These are phyloP conservation scores for Podabrus alpinus DNA, from an alignment of 2,888 invertebrate species.

Conservation along the genomic window DNA sequence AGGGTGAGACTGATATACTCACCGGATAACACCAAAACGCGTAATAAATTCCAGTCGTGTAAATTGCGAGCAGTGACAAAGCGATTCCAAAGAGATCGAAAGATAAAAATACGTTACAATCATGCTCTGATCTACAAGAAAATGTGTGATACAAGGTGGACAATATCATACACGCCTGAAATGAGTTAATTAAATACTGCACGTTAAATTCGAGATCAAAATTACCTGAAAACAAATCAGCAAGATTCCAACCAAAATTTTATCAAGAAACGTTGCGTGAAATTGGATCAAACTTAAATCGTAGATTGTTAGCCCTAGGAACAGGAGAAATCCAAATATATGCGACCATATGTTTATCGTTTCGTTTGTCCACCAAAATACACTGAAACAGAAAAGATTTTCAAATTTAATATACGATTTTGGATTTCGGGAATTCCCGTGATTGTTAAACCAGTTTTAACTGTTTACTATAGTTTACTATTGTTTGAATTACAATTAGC, in stretches of 20 bases:
- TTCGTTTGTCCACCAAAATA: conserved; percentile 97
- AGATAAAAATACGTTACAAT: conserved; percentile 83
- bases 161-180: conserved; percentile 88
- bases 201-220: background rate
- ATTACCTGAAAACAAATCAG: conserved; percentile 87
- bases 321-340: conserved; percentile 82
- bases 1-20: background rate
- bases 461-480: too few relatives aligned
- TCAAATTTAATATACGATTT: background rate
- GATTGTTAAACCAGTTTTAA: too few relatives aligned
- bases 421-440: too few relatives aligned
- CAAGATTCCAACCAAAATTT: conserved; percentile 80
- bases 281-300: conserved; percentile 80
- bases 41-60: conserved; percentile 94
- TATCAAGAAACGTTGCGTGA: conserved; percentile 80
- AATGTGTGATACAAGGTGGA: conserved; percentile 94
- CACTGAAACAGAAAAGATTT: conserved; percentile 60
- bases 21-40: conserved; percentile 93
- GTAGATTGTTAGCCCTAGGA: conserved; percentile 81
- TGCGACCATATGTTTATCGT: conserved; percentile 98
- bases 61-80: conserved; percentile 89
- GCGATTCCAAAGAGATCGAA: conserved; percentile 94
- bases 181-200: conserved; percentile 37
- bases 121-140: conserved; percentile 86
- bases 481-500: too few relatives aligned